Percentiles rank a stretch among this genome's conserved stretches.
Evolutionary conservation across 2,888 invertebrate genomes (phyloP).

Genomic region (Troglohyphantes excavatus): DNA sequence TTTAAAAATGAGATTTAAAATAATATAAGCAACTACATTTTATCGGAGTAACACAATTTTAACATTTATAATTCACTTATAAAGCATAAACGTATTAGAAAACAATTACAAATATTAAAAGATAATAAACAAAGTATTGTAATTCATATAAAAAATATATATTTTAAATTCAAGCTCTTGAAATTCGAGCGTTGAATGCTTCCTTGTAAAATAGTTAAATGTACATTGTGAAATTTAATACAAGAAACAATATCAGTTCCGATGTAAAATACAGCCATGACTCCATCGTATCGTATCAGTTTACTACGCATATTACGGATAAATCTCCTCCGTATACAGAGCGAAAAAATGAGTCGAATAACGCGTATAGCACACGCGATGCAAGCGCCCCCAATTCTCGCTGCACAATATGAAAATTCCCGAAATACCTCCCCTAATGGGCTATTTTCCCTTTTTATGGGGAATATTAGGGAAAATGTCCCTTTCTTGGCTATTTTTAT

Average conservation of each 20-base stretch:
- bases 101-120: too few species aligned
- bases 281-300: not conserved
- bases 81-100: too few species aligned
- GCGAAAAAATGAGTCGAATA: not conserved
- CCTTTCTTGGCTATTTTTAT: conserved; percentile 26
- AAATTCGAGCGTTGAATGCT: too few species aligned
- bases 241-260: not conserved
- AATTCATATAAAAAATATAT: too few species aligned
- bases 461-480: conserved; percentile 22
- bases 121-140: too few species aligned
- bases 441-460: conserved; percentile 73
- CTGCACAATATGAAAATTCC: conserved; percentile 65
- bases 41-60: too few species aligned
- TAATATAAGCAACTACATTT: too few species aligned
- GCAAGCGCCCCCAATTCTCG: conserved; percentile 41
- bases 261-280: not conserved
- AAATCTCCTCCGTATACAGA: not conserved
- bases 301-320: not conserved
- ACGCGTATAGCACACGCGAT: not conserved
- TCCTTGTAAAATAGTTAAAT: too few species aligned
- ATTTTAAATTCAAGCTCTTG: too few species aligned
- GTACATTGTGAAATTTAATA: conserved; percentile 29
- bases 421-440: conserved; percentile 71
- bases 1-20: too few species aligned
- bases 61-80: too few species aligned